phyloP scores from a whole-genome alignment of 2,888 invertebrate genomes.

The Clepsis dumicolana region DNA sequence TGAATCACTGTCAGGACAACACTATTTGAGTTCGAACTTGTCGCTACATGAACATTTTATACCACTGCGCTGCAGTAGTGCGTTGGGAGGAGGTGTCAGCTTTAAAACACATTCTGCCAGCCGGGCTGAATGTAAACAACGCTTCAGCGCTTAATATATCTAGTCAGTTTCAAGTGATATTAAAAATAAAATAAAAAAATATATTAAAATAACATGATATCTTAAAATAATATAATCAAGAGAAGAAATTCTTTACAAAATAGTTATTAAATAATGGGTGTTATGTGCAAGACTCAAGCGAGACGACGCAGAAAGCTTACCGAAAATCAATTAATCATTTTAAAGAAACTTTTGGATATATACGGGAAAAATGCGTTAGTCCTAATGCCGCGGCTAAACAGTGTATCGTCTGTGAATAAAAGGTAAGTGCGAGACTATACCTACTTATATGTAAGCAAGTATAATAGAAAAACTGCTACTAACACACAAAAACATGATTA shows the following conservation, averaged over 20 bases:
- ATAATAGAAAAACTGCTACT: background rate
- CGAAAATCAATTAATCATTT: conserved; percentile 47
- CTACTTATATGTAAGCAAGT: background rate
- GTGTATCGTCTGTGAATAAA: background rate
- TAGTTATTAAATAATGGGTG: conserved; percentile 51
- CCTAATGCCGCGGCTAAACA: conserved; percentile 9
- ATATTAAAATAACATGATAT: background rate
- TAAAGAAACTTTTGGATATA: conserved; percentile 53
- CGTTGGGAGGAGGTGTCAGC: background rate
- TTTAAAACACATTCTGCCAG: conserved; percentile 20
- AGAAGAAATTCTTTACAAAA: background rate
- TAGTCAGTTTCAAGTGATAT: conserved; percentile 38
- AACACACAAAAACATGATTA: background rate
- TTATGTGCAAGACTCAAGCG: conserved; percentile 52
- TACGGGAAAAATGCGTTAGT: conserved; percentile 45
- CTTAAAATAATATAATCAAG: conserved; percentile 9
- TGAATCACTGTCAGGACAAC: conserved; percentile 46
- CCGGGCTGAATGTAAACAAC: conserved; percentile 19
- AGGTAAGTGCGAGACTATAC: background rate
- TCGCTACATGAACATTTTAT: conserved; percentile 58
- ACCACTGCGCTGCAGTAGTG: conserved; percentile 31
- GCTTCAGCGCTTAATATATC: conserved; percentile 12
- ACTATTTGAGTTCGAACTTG: conserved; percentile 55
- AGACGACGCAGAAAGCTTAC: conserved; percentile 45
- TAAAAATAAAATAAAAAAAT: background rate